Evolutionary conservation across 23 tunicate genomes (phyloP).

Genomic region (Trididemnum miniatum): DNA sequence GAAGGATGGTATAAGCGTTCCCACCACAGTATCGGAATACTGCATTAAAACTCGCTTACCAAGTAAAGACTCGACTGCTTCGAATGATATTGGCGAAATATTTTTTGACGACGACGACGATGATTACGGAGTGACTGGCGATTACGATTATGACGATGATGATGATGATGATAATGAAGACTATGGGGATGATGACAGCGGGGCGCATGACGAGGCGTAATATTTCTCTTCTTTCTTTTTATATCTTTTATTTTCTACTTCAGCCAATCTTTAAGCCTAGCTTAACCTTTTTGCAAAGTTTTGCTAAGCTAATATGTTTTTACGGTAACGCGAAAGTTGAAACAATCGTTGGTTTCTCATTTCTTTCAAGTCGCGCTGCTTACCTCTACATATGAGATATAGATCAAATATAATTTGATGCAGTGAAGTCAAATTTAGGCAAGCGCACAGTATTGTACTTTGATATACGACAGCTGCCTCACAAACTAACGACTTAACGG

Average conservation of each 20-base stretch:
- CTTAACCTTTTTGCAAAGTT: constrained; percentile 15
- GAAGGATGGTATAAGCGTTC: constrained; percentile 83
- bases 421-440: no score
- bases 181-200: constrained; percentile 81
- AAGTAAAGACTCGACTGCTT: constrained; percentile 80
- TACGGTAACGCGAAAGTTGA: not conserved
- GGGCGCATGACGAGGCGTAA: constrained; percentile 54
- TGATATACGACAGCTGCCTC: no score
- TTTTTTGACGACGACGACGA: constrained; percentile 75
- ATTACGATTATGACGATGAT: constrained; percentile 71
- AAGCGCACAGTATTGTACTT: no score
- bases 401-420: no score
- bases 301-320: not conserved
- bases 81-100: constrained; percentile 67
- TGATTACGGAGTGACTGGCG: constrained; percentile 55
- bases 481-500: no score
- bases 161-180: constrained; percentile 77
- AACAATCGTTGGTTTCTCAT: not conserved
- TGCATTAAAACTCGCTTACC: constrained; percentile 85
- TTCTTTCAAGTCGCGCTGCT: not conserved
- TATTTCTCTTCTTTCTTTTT: not conserved
- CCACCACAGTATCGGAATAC: constrained; percentile 89
- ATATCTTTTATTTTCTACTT: not conserved
- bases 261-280: constrained; percentile 15
- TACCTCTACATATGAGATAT: no score